A percentile compares a stretch with the other conserved stretches of the same genome.
Conservation (phyloP, 2,888 invertebrate species). For the Aphidoletes aphidimyza region DNA sequence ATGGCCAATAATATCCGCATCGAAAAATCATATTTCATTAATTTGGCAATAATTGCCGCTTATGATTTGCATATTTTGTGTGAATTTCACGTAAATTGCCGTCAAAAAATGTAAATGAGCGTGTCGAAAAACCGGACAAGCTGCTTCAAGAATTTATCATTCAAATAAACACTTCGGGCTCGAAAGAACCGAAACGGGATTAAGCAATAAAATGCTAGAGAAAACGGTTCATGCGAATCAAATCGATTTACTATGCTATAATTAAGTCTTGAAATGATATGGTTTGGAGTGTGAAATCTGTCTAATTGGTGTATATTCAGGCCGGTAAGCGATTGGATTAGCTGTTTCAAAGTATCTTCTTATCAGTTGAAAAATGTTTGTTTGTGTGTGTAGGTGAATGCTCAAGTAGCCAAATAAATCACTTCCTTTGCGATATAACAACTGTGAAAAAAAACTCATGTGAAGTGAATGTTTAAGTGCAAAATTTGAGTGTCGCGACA, state of each 20-base stretch:
- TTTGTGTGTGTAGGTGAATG: no score
- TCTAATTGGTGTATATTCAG: not conserved
- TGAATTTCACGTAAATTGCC: not conserved
- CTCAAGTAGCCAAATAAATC: slow-evolving; percentile 30
- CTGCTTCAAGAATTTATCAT: not conserved
- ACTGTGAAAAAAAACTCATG: not conserved
- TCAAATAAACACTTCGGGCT: slow-evolving; percentile 6
- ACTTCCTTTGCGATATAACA: not conserved
- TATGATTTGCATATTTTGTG: slow-evolving; percentile 31
- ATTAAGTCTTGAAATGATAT: slow-evolving; percentile 9
- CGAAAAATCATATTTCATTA: slow-evolving; percentile 25
- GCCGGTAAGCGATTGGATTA: no score
- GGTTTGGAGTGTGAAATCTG: slow-evolving; percentile 12
- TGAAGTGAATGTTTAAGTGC: slow-evolving; percentile 2
- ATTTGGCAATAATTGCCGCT: slow-evolving; percentile 28
- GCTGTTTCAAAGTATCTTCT: no score
- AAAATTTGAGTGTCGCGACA: slow-evolving; percentile 33
- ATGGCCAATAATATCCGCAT: not conserved
- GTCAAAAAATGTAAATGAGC: not conserved
- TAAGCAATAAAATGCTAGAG: slow-evolving; percentile 37
- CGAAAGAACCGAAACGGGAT: not conserved
- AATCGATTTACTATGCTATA: slow-evolving; percentile 46
- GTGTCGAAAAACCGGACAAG: not conserved
- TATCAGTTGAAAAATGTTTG: no score
- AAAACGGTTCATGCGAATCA: slow-evolving; percentile 28